Base-by-base conservation (phyloP, 2,888 invertebrate genomes). In the Ophraella communa region DNA sequence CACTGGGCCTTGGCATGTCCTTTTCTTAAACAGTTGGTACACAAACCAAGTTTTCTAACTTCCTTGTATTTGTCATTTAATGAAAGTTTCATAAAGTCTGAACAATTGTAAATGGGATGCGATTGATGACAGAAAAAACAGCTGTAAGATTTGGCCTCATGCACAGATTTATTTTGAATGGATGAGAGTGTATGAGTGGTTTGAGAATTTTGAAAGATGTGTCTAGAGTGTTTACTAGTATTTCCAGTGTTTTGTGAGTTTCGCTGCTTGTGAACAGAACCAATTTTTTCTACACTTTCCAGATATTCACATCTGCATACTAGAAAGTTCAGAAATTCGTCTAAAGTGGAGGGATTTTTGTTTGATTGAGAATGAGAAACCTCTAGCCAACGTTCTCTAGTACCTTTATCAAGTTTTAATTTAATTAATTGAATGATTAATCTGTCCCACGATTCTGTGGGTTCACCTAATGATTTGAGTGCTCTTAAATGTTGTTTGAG, bases 361-460 rank as follows among this genome's bases (percentile, higher is more conserved):
- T n/a, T n/a, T n/a, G n/a, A n/a, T n/a, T n/a, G 4, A 4, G 49
- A 49, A 21, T 49, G 24, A 7, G 24, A 23, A 5, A n/a, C 17
- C 24, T 49, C 49, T 17, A 24, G 27, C 49, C 49, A 49, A n/a
- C 14, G 23, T 24, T 49, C 49, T 7, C 49, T 21, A 4, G 49
- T 49, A 7, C 24, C 24, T 24, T 1, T n/a, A 23, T 49, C 49
- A 18, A 49, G 11, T 24, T 49, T 49, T 49, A 23, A 11, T n/a
- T 49, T 49, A 11, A 49, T 23, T 18, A 49, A n/a, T 24, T 49
- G 17, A 18, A 49, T 49, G 23, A 49, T n/a, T 11, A 49, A n/a
- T 24, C 49, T 49, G 24, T 49, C 49, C 49, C 49, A 49, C 2
- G 49, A 23, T 24, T 49, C 49, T 24, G 49, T 49, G 20, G 49